Evolutionary conservation across 2,113 vertebrate species (phyloP), one percentile per base, ranked within the genome.

Genomic region (Himantopus leucocephalus): DNA sequence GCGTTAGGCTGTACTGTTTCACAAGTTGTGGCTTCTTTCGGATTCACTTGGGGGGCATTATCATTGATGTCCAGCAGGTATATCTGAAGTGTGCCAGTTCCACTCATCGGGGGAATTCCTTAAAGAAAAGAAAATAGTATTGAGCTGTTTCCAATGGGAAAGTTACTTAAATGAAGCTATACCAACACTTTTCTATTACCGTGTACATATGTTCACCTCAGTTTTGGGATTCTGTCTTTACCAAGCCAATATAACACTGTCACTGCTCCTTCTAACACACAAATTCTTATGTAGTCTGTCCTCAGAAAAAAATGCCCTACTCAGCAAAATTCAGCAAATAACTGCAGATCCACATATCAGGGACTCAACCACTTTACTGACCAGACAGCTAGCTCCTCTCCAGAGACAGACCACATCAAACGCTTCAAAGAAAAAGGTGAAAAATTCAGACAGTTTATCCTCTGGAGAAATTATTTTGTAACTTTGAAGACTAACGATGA

Each of bases 31-130:
- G 98, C 98, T 97, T 99, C 99, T 91, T 98, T 98, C 7, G 99
- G 99, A 96, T 98, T 98, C 70, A 99, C 99, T 94, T 98, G 98
- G 17, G 99, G 99, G 22, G 99, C 99, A 50, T 99, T 99, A 97
- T 99, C 99, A 59, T 99, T 99, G 96, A 99, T 99, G 96, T 99
- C 99, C 96, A 99, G 97, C 95, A 99, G 98, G 94, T 98, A 97
- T 96, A 99, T 99, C 96, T 99, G 99, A 79, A 99, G 98, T 0
- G 99, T 99, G 30, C 99, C 99, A 2, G 99, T 99, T 56, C 99
- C 99, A 35, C 98, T 99, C 97, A 99, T 99, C 0, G 98, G 98
- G 53, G 99, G 99, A 64, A 98, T 96, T 89, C 99, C 99, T 99
- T 68, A 78, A 93, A 60, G 29, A 72, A 53, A 96, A 93, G 45